Evolutionary conservation across 2,113 vertebrate species (phyloP).

Genomic region (Gymnobelideus leadbeateri): DNA sequence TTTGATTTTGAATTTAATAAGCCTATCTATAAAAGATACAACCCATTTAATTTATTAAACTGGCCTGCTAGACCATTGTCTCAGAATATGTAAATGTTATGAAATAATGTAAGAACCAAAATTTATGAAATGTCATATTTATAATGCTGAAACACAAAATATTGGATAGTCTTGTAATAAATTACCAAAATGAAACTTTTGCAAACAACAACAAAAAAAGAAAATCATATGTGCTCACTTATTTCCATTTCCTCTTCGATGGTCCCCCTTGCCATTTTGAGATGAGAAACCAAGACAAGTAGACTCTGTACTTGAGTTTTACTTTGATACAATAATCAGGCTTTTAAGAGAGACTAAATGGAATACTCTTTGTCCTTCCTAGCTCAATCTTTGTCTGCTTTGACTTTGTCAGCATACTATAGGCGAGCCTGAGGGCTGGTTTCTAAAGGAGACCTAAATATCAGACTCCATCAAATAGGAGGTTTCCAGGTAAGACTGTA

Average conservation of each 20-base stretch:
- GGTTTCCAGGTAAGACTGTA: background rate
- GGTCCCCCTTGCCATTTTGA: background rate
- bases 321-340: background rate
- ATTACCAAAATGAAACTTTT: constrained; percentile 5
- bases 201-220: background rate
- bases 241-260: background rate
- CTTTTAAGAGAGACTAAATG: background rate
- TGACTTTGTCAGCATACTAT: background rate
- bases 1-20: constrained; percentile 51
- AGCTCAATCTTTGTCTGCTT: background rate
- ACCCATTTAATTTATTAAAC: constrained; percentile 22
- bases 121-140: constrained; percentile 30
- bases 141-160: constrained; percentile 22
- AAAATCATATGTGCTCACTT: background rate
- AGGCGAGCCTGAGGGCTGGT: background rate
- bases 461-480: background rate
- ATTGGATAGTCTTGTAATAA: background rate
- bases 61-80: background rate
- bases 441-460: background rate
- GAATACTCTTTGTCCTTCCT: background rate
- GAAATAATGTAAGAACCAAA: constrained; percentile 10
- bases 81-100: constrained; percentile 50
- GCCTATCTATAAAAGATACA: background rate
- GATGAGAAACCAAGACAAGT: background rate
- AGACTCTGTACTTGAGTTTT: background rate